Percentiles rank a stretch among this genome's conserved stretches.
Conservation (phyloP, 2,113 vertebrate genomes). For the Megaceryle maxima region DNA sequence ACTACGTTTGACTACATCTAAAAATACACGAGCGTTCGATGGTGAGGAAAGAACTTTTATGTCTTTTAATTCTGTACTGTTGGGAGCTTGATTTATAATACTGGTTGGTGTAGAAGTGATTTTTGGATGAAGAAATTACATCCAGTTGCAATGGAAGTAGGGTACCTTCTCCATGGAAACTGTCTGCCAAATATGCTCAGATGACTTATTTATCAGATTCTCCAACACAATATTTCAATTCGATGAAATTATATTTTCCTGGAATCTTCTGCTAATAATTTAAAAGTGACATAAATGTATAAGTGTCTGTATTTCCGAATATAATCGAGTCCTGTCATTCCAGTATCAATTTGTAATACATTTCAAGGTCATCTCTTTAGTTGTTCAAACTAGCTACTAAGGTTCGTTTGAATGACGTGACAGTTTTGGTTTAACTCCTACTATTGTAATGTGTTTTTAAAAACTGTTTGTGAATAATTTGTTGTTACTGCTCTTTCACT, state of each 20-base stretch:
- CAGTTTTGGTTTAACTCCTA: background rate
- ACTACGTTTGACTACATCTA: background rate
- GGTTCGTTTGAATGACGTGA: background rate
- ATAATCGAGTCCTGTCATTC: background rate
- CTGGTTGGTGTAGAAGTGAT: background rate
- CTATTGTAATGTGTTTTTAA: background rate
- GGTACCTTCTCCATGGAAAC: constrained; percentile 19
- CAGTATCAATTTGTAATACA: background rate
- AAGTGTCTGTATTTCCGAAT: background rate
- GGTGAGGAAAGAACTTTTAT: background rate
- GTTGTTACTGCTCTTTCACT: background rate
- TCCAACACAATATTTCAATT: background rate
- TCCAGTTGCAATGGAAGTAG: background rate
- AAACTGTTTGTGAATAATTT: background rate
- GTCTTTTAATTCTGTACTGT: background rate
- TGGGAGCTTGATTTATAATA: constrained; percentile 5
- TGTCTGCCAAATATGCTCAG: background rate
- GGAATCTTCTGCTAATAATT: constrained; percentile 5
- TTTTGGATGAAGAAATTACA: background rate
- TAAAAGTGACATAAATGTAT: background rate
- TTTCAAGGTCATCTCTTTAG: background rate
- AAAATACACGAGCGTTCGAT: background rate
- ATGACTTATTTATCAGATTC: constrained; percentile 30
- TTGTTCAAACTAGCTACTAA: background rate
- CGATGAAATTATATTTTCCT: background rate